Conservation (phyloP, 2,113 vertebrate species). For the Xenopus laevis region DNA sequence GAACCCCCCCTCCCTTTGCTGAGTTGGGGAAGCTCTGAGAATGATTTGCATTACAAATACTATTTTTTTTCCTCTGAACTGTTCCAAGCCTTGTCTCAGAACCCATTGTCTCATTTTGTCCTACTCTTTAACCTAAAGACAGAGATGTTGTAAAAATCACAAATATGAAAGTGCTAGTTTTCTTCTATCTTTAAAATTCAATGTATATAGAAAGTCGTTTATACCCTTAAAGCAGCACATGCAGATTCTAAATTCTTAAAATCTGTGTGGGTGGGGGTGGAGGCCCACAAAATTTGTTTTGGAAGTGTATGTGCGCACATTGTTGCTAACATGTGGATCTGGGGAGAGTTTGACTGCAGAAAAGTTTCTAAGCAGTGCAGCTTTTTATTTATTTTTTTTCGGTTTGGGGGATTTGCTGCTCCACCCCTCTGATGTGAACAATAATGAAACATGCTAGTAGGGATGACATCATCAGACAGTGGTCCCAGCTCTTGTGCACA, state of each 20-base stretch:
- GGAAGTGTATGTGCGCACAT: background rate
- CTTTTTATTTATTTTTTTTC: background rate
- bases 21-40: background rate
- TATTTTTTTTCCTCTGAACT: background rate
- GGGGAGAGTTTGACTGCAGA: background rate
- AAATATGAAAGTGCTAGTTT: no score
- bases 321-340: background rate
- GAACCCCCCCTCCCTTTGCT: background rate
- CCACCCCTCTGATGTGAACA: constrained; percentile 65
- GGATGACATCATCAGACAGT: constrained; percentile 72
- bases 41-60: constrained; percentile 28
- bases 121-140: no score
- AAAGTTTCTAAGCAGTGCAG: constrained; percentile 5
- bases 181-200: no score
- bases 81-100: no score
- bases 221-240: no score
- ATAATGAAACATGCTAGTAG: constrained; percentile 66
- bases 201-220: no score
- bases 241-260: no score
- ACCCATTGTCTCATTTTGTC: no score
- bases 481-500: constrained; percentile 65
- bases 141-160: no score
- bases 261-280: no score
- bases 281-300: no score
- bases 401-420: constrained; percentile 47